Conservation (phyloP, 2,888 invertebrate genomes). For the Rhagium mordax region DNA sequence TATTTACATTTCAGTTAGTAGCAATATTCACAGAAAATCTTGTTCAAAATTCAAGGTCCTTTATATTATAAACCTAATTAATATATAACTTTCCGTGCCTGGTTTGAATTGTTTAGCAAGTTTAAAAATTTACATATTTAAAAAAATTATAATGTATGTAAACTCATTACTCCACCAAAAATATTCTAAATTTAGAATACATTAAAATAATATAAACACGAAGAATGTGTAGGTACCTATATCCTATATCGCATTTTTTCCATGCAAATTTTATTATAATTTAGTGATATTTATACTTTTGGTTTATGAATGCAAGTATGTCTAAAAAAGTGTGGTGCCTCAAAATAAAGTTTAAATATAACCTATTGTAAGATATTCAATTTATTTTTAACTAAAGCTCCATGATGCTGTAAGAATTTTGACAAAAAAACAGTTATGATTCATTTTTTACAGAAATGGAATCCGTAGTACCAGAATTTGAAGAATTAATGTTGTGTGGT, state of each 20-base stretch:
- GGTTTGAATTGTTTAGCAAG: background rate
- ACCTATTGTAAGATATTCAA: background rate
- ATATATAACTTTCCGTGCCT: background rate
- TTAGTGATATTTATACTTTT: background rate
- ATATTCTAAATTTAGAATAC: background rate
- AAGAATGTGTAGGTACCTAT: background rate
- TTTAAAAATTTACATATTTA: conserved; percentile 7
- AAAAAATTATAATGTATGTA: background rate
- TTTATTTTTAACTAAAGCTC: background rate
- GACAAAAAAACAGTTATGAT: background rate
- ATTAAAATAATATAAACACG: background rate
- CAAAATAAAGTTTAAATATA: background rate
- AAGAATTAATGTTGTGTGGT: conserved; percentile 83
- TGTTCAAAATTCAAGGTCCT: conserved; percentile 26
- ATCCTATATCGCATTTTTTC: background rate
- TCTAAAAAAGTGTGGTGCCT: background rate
- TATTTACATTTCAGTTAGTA: conserved; percentile 9
- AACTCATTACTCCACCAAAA: background rate
- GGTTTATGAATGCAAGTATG: background rate
- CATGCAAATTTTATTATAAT: background rate
- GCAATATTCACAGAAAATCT: conserved; percentile 9
- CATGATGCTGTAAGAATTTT: background rate
- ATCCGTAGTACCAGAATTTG: conserved; percentile 77
- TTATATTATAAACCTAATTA: conserved; percentile 12
- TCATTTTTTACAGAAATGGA: conserved; percentile 53